Evolutionary conservation across 2,113 vertebrate species (phyloP), one percentile per base, ranked within the genome.

Genomic region (Todiramphus saurophagus): DNA sequence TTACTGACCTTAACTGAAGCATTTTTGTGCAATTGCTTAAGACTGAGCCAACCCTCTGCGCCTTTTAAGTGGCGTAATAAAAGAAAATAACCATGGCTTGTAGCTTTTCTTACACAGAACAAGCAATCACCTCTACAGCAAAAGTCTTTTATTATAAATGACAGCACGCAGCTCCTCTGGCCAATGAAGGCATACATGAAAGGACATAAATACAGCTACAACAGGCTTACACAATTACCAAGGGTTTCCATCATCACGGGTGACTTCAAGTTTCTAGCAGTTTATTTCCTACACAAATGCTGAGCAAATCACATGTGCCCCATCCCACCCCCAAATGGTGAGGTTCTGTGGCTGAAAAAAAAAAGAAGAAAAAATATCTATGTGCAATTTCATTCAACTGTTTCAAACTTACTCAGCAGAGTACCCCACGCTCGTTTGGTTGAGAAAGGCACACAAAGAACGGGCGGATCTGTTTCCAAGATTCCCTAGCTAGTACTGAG

Each of bases 121-220:
- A 66, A 60, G 10, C 14, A 12, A 37, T 15, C 46, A 7, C 30
- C 33, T 37, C 3, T 92, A 66, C 37, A 77, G 78, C 58, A 94
- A 87, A 83, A 87, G 16, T 62, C 37, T 69, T 94, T 94, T 94
- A 95, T 67, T 95, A 92, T 83, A 94, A 90, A 60, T 23, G 46
- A 59, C 66, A 83, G 76, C 85, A 80, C 85, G 17, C 17, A 31
- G 87, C 62, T 21, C 62, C 77, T 75, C 68, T 70, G 86, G 67
- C 92, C 84, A 30, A 18, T 11, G 25, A 41, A 67, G 79, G 75
- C 79, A 35, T 25, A 77, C 77, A 74, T 2, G 53, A 24, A 60
- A 79, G 82, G 92, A 89, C 77, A 75, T 21, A 43, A 79, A 87
- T 33, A 79, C 72, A 73, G 3, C 21, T 3, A 82, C 50, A n/a